phyloP scores from a whole-genome alignment of 2,113 vertebrate genomes.

The Rhinichthys klamathensis region DNA sequence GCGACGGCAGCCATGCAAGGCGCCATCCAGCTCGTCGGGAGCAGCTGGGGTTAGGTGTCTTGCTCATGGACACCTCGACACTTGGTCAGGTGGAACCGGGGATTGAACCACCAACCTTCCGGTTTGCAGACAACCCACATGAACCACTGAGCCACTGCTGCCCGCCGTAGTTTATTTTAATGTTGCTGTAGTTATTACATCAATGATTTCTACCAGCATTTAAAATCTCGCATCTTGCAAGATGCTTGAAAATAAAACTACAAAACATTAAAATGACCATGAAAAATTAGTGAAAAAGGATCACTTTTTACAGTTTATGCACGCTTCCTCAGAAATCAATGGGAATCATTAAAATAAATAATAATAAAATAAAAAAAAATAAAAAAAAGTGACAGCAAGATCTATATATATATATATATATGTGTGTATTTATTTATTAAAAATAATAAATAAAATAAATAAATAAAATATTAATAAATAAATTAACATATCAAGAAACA shows the following conservation, averaged over 20 bases:
- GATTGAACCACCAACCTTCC: too few relatives aligned
- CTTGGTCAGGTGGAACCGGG: too few relatives aligned
- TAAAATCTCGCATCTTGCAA: neutral
- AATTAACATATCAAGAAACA: neutral
- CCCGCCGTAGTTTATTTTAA: too few relatives aligned
- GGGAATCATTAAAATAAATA: neutral
- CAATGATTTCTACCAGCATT: too few relatives aligned
- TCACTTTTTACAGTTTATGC: neutral
- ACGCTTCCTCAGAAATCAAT: neutral
- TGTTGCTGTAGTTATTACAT: too few relatives aligned
- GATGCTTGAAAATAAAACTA: neutral
- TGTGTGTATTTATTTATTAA: too few relatives aligned
- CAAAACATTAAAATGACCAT: neutral
- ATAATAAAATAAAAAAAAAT: neutral
- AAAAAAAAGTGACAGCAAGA: neutral
- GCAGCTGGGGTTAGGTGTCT: too few relatives aligned
- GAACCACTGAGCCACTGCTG: too few relatives aligned
- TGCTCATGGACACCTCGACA: too few relatives aligned
- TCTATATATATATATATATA: neutral
- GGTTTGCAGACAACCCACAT: too few relatives aligned
- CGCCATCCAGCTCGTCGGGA: too few relatives aligned
- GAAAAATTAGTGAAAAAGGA: neutral
- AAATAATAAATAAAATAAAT: neutral
- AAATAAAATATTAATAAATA: neutral
- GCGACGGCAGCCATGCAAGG: too few relatives aligned